phyloP scores from a whole-genome alignment of 2,113 vertebrate genomes.

The Periophthalmodon schlosseri region DNA sequence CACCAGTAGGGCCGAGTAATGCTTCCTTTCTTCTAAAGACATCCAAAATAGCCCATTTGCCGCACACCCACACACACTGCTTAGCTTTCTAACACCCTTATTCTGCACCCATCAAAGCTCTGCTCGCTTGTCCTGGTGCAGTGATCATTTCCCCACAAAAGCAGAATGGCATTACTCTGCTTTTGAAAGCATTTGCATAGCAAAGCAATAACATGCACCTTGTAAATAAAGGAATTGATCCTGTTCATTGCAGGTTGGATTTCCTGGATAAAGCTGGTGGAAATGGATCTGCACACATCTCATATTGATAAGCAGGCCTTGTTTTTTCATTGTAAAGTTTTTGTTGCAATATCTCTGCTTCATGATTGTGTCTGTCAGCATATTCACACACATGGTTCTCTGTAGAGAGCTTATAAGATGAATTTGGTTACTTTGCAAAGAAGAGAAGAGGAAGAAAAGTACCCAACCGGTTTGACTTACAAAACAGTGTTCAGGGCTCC shows the following conservation, averaged over 20 bases:
- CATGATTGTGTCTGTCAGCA: constrained; percentile 39
- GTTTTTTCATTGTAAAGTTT: constrained; percentile 53
- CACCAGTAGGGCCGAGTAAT: constrained; percentile 73
- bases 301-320: constrained; percentile 22
- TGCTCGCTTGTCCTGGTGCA: constrained; percentile 64
- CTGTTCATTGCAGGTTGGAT: constrained; percentile 72
- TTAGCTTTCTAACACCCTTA: constrained; percentile 68
- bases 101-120: constrained; percentile 73
- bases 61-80: constrained; percentile 77
- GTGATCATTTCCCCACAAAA: constrained; percentile 72
- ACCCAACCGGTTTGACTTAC: constrained; percentile 41
- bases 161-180: constrained; percentile 69
- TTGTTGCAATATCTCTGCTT: constrained; percentile 43
- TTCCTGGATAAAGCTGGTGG: constrained; percentile 66
- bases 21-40: constrained; percentile 73
- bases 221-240: constrained; percentile 72
- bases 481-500: background rate
- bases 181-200: constrained; percentile 79
- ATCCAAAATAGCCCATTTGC: constrained; percentile 80
- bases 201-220: constrained; percentile 75
- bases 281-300: constrained; percentile 48
- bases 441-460: constrained; percentile 61
- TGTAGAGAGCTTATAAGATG: constrained; percentile 17
- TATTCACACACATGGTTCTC: constrained; percentile 36
- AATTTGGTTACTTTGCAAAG: constrained; percentile 47